Conservation (phyloP, 2,888 invertebrate species). For the Melieria omissa region DNA sequence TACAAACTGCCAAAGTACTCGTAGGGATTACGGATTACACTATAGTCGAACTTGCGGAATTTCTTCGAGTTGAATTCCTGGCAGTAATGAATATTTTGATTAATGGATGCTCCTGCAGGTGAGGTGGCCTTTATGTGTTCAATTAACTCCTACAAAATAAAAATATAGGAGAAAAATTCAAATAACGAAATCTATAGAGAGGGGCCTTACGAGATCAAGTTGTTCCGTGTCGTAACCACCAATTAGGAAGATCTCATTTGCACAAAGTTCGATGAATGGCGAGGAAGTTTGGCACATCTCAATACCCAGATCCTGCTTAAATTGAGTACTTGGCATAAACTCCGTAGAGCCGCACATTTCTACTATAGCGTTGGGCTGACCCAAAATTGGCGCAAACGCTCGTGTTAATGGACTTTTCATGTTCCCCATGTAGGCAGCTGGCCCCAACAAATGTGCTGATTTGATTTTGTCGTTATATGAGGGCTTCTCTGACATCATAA, state of each 20-base stretch:
- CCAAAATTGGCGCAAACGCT: conserved; percentile 53
- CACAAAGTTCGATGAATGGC: conserved; percentile 68
- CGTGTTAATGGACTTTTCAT: conserved; percentile 63
- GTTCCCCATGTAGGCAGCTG: conserved; percentile 68
- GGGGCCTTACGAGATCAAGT: conserved; percentile 64
- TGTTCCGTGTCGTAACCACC: conserved; percentile 67
- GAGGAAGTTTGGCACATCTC: conserved; percentile 65
- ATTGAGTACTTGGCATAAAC: conserved; percentile 55
- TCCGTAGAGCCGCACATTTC: conserved; percentile 57
- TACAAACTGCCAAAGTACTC: conserved; percentile 64
- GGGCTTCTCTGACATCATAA: conserved; percentile 60
- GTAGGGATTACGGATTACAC: conserved; percentile 61
- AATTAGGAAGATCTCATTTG: conserved; percentile 73
- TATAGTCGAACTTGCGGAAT: conserved; percentile 65
- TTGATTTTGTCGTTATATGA: conserved; percentile 52
- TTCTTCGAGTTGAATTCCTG: conserved; percentile 59
- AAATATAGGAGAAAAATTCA: not conserved
- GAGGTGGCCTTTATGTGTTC: conserved; percentile 61
- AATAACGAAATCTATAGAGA: not conserved
- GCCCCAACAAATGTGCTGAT: conserved; percentile 67
- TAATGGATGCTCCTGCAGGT: conserved; percentile 63
- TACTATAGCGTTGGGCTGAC: conserved; percentile 55
- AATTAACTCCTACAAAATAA: conserved; percentile 45
- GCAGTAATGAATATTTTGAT: conserved; percentile 63
- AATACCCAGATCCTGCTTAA: conserved; percentile 65